A percentile compares a stretch with the other conserved stretches of the same genome.
phyloP scores from a whole-genome alignment of 2,797 vertebrate genomes.

The Antennarius maculatus region DNA sequence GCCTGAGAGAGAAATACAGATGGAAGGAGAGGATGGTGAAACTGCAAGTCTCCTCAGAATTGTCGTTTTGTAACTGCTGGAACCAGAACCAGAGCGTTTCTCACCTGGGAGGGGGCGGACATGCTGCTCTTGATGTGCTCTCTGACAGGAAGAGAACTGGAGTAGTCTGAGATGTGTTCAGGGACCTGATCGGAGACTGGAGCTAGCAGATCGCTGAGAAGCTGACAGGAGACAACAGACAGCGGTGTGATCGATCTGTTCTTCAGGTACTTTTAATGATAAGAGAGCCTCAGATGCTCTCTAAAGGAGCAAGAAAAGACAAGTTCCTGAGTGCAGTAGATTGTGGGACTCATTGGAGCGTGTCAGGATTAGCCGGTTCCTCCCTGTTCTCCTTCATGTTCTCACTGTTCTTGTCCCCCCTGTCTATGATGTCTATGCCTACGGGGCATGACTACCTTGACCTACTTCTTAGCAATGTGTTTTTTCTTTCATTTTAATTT shows the following conservation, averaged over 20 bases:
- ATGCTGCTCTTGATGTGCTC: constrained; percentile 85
- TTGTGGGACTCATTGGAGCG: too few species aligned
- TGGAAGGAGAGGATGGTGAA: neutral
- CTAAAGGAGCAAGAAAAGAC: too few species aligned
- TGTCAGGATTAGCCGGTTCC: too few species aligned
- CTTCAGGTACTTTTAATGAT: neutral
- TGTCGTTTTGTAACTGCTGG: neutral
- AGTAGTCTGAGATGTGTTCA: constrained; percentile 85
- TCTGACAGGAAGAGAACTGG: constrained; percentile 83
- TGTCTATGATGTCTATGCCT: too few species aligned
- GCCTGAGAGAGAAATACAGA: constrained; percentile 31
- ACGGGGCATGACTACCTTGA: too few species aligned
- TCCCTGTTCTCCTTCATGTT: too few species aligned
- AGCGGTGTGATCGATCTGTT: neutral
- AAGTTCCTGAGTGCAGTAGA: too few species aligned
- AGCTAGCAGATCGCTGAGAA: constrained; percentile 89
- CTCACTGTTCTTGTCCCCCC: too few species aligned
- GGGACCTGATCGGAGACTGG: constrained; percentile 86
- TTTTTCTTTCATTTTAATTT: too few species aligned
- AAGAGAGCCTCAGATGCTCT: neutral
- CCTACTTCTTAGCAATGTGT: too few species aligned
- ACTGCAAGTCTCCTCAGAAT: neutral
- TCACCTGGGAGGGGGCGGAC: constrained; percentile 44
- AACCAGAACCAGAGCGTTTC: neutral
- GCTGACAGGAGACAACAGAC: constrained; percentile 68